Conservation (phyloP, 2,888 invertebrate species). For the Cosmorhoe ocellata region DNA sequence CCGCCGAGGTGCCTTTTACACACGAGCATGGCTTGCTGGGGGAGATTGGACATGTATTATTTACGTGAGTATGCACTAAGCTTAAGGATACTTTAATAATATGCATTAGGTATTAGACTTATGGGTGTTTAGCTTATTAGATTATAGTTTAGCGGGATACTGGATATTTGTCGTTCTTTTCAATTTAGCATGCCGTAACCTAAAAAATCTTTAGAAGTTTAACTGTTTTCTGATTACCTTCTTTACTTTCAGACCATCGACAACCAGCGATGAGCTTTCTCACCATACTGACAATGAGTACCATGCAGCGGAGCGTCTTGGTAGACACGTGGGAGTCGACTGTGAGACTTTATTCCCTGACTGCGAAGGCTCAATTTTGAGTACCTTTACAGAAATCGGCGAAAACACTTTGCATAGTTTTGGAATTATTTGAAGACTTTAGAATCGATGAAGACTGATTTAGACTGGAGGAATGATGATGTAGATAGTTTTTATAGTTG, state of each 20-base stretch:
- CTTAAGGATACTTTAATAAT: neutral
- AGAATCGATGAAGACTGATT: too few relatives aligned
- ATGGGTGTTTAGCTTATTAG: too few relatives aligned
- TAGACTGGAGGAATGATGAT: too few relatives aligned
- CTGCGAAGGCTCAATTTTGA: conserved; percentile 83
- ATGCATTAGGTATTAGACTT: too few relatives aligned
- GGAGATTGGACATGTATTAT: conserved; percentile 88
- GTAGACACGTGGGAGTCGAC: conserved; percentile 76
- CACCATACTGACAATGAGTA: conserved; percentile 88
- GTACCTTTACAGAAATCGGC: conserved; percentile 80
- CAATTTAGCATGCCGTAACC: too few relatives aligned
- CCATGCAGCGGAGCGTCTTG: conserved; percentile 87
- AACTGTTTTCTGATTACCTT: too few relatives aligned
- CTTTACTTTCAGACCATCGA: conserved; percentile 84
- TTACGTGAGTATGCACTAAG: conserved; percentile 83
- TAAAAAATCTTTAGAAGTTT: too few relatives aligned
- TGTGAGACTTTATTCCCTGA: conserved; percentile 85
- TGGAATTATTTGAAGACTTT: conserved; percentile 44
- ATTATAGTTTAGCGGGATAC: too few relatives aligned
- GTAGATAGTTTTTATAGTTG: too few relatives aligned
- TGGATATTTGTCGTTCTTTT: too few relatives aligned
- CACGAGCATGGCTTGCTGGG: conserved; percentile 88
- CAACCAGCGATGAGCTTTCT: conserved; percentile 84
- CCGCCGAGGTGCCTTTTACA: conserved; percentile 85
- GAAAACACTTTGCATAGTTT: conserved; percentile 71